Evolutionary conservation across 2,113 vertebrate genomes (phyloP).

Genomic region (Lophochroa leadbeateri): DNA sequence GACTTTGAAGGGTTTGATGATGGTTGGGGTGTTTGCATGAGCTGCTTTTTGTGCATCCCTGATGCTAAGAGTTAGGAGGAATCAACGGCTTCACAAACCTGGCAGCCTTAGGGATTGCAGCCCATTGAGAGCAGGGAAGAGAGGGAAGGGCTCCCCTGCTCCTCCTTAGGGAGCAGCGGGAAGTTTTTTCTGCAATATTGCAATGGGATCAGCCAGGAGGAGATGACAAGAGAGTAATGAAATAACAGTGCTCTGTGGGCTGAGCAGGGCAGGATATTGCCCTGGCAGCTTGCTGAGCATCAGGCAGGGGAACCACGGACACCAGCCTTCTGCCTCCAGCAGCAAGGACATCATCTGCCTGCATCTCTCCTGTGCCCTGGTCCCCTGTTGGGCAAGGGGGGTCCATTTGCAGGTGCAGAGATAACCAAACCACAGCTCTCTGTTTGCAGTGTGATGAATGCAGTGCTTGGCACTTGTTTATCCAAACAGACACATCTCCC

Average conservation of each 20-base stretch:
- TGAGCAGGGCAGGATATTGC: conserved; percentile 1
- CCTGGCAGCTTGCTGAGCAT: neutral
- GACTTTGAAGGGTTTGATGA: conserved; percentile 45
- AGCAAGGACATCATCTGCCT: neutral
- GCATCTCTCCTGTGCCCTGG: neutral
- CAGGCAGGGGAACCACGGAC: neutral
- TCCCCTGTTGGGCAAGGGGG: neutral
- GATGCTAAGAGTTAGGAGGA: conserved; percentile 8
- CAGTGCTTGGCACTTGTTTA: neutral
- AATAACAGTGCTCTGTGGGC: neutral
- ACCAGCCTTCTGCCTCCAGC: neutral
- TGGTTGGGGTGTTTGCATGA: neutral
- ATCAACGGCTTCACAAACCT: conserved; percentile 11
- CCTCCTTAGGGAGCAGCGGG: neutral
- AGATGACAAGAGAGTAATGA: neutral
- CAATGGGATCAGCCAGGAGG: neutral
- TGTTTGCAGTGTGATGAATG: neutral
- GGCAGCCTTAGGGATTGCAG: neutral
- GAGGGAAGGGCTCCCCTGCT: neutral
- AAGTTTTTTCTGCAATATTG: conserved; percentile 53
- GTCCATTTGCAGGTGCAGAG: neutral
- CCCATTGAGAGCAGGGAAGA: neutral
- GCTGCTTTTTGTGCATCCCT: conserved; percentile 33
- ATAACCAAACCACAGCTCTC: neutral
- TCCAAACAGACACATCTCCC: neutral